Evolutionary conservation across 2,113 vertebrate genomes (phyloP), one percentile per base, ranked within the genome.

Genomic region (Pterocles gutturalis): DNA sequence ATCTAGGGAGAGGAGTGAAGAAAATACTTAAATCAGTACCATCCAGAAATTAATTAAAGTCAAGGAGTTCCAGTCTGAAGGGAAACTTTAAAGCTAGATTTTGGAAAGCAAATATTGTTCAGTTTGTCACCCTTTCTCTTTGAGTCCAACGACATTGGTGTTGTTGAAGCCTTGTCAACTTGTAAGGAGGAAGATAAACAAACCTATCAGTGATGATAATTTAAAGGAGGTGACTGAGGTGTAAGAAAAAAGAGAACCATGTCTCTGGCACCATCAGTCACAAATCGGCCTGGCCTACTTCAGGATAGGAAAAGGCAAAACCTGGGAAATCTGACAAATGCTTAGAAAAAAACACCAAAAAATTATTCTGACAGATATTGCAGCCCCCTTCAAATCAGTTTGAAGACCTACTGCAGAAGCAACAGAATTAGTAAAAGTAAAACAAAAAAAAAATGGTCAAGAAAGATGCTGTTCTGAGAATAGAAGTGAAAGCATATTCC

Each of bases 151-250:
- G 60, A 62, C 19, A 77, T 2, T 49, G 33, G 64, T 78, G 20
- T 12, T 81, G 43, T 36, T 91, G 69, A 87, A 81, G 77, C 29
- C 57, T 58, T 75, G 26, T 67, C 65, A 87, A 83, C 61, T 29
- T 78, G 48, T 67, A 84, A 89, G 41, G 16, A 84, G 22, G 25
- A 95, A 83, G 58, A 91, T 43, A 94, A 95, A 64, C 51, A 88
- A 77, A 72, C 15, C 29, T 45, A 48, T 65, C 43, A 46, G 62
- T 80, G 82, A 79, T 53, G 28, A 65, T 48, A 83, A 75, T 79
- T 87, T 67, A 82, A 96, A 81, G 33, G 26, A 78, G 43, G 38
- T 57, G 41, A 86, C 60, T 78, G 73, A 46, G 12, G 34, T n/a
- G 26, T 31, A 78, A 65, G 29, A 25, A 17, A 81, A 77, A 92